These are phyloP conservation scores for Anser brachyrhynchus DNA, from an alignment of 2,113 vertebrate species.

Conservation along the genomic window DNA sequence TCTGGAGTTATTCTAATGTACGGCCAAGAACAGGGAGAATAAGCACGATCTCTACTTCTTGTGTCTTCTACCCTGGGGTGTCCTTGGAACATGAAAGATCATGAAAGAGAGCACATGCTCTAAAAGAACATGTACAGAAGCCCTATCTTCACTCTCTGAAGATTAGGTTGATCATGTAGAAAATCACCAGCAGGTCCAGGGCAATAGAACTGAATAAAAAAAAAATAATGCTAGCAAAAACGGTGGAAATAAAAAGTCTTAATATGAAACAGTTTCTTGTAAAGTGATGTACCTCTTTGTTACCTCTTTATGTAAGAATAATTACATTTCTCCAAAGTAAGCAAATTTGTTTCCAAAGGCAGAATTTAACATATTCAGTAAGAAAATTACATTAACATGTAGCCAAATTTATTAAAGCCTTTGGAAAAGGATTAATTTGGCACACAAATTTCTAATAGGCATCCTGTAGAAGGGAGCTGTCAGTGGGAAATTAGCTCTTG, in stretches of 20 bases:
- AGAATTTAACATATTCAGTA: not conserved
- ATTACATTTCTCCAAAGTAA: not conserved
- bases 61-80: not conserved
- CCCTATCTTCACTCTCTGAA: not conserved
- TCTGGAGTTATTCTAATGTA: not conserved
- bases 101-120: not conserved
- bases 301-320: not conserved
- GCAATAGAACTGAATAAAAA: not conserved
- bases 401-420: not conserved
- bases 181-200: not conserved
- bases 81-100: not conserved
- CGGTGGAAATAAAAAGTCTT: not conserved
- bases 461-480: not conserved
- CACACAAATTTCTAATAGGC: not conserved
- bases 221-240: not conserved
- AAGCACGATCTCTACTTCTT: not conserved
- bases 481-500: conserved; percentile 15
- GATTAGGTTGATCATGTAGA: not conserved
- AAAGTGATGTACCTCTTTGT: not conserved
- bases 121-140: not conserved
- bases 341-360: not conserved
- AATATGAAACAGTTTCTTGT: not conserved
- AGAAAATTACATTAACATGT: not conserved
- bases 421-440: conserved; percentile 1
- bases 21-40: not conserved